These are phyloP conservation scores for Apus apus DNA, from an alignment of 2,113 vertebrate genomes.

Conservation along the genomic window DNA sequence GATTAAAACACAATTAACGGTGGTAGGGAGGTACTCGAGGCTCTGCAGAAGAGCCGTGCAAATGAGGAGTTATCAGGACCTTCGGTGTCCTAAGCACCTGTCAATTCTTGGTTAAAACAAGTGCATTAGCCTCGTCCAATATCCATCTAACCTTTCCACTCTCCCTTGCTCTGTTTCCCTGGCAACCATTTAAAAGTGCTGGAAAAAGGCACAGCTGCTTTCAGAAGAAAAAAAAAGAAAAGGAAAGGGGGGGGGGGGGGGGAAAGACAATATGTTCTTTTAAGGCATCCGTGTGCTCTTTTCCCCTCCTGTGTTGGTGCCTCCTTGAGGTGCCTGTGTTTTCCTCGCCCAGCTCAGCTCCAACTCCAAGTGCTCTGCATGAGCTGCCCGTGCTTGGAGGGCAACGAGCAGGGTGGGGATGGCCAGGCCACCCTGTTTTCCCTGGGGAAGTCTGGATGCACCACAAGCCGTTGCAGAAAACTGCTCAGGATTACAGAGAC, in stretches of 20 bases:
- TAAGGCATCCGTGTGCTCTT: background rate
- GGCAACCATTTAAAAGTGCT: constrained; percentile 81
- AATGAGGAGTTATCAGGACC: constrained; percentile 65
- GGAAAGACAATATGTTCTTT: constrained; percentile 55
- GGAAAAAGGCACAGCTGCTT: constrained; percentile 76
- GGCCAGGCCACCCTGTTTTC: background rate
- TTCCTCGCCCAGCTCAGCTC: background rate
- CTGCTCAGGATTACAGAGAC: accelerated
- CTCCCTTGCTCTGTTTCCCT: constrained; percentile 79
- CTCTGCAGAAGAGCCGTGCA: constrained; percentile 42
- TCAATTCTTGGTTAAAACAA: constrained; percentile 77
- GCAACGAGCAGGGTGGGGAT: constrained; percentile 20
- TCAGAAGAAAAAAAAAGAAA: constrained; percentile 38
- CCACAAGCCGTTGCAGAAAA: accelerated
- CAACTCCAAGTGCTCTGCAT: accelerated
- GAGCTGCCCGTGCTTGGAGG: background rate
- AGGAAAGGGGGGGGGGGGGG: background rate
- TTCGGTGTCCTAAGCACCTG: constrained; percentile 68
- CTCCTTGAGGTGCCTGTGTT: background rate
- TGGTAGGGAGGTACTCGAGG: constrained; percentile 42
- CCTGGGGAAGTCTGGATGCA: background rate
- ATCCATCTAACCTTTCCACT: constrained; percentile 79
- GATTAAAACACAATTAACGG: constrained; percentile 74
- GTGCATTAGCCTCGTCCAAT: constrained; percentile 75
- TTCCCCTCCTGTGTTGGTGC: background rate